Evolutionary conservation across 2,113 vertebrate species (phyloP), one percentile per base, ranked within the genome.

Genomic region (Thomomys bottae): DNA sequence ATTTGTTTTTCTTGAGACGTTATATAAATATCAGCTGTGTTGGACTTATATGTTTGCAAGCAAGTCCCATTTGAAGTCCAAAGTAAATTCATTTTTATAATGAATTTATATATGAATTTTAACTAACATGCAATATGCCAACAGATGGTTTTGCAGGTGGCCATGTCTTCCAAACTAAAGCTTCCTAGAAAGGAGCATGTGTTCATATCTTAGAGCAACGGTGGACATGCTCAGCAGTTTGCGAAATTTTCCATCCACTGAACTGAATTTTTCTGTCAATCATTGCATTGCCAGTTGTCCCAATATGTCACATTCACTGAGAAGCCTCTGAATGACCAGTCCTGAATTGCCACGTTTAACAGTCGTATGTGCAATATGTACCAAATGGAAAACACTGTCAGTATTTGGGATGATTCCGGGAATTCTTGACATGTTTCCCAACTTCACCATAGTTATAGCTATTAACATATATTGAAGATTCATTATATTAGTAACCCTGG

Each of bases 81-180:
- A 94, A 94, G 67, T 87, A 80, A 61, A 90, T 91, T 93, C 64
- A 59, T 84, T 94, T 95, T 91, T 90, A 73, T 83, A 92, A 86
- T 79, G 77, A 92, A 84, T 89, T 45, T 94, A 64, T 94, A 85
- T 83, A 87, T 92, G 79, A 91, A 73, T 90, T 45, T 95, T 94
- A 92, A 96, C 85, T 94, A 94, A 88, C 88, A 88, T 90, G 90
- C 88, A 91, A 72, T 57, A 85, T 86, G 94, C 79, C 88, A 81
- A 72, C 94, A 97, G 96, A 96, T 95, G 95, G 92, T 45, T 80
- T 71, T 95, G 88, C 94, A 96, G 88, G 94, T 94, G 92, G 91
- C 40, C 68, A 57, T 95, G 42, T 77, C 85, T 83, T 82, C 21
- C 68, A 66, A 75, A 84, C 40, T 54, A 77, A 84, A 85, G 45